Conservation (phyloP, 2,113 vertebrate genomes). For the Fregetta grallaria region DNA sequence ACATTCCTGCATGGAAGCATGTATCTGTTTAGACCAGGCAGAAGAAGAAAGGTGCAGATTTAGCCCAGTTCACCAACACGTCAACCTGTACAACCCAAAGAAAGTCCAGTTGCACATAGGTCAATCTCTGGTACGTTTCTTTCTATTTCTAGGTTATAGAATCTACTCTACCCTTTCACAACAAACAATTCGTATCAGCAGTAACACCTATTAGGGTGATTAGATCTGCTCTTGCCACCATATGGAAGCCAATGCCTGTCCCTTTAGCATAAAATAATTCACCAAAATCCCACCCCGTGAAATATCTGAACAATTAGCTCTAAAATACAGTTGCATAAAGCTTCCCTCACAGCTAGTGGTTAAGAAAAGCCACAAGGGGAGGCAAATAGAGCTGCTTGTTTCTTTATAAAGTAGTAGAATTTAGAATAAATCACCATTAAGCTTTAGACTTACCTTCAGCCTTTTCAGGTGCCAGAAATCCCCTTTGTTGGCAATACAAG, state of each 20-base stretch:
- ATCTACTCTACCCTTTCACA: not conserved
- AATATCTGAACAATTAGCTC: not conserved
- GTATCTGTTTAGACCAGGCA: rapidly evolving
- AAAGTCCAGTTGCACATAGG: not conserved
- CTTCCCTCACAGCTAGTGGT: not conserved
- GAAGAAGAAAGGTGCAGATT: not conserved
- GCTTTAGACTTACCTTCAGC: not conserved
- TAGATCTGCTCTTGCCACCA: not conserved
- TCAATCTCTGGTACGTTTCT: not conserved
- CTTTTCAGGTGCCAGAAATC: not conserved
- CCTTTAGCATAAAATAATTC: not conserved
- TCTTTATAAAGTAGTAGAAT: not conserved
- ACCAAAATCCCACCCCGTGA: not conserved
- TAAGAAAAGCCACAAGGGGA: not conserved
- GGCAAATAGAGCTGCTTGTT: not conserved
- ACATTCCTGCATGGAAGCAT: not conserved
- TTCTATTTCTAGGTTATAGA: not conserved
- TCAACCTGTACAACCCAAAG: not conserved
- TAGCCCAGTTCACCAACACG: not conserved
- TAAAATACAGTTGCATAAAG: not conserved
- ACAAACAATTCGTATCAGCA: not conserved
- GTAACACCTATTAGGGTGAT: not conserved
- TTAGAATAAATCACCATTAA: not conserved
- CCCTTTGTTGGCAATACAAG: not conserved
- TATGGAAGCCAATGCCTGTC: not conserved